Evolutionary conservation across 2,888 invertebrate genomes (phyloP).

Genomic region (Emmelina monodactyla): DNA sequence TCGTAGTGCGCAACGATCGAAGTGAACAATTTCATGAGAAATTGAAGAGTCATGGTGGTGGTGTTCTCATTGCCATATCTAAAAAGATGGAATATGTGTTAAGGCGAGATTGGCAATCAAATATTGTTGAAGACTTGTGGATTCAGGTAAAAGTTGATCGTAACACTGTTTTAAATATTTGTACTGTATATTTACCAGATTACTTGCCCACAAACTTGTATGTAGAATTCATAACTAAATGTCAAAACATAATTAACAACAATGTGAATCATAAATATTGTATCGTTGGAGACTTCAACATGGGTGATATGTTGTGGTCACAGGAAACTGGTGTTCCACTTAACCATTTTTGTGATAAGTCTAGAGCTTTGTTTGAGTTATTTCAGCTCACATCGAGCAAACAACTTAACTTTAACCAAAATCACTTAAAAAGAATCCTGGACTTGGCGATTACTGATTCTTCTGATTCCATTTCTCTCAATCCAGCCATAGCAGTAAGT

Average conservation of each 20-base stretch:
- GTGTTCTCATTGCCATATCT: conserved; percentile 1
- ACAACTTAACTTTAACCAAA: too few relatives aligned
- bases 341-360: too few relatives aligned
- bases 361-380: too few relatives aligned
- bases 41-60: not conserved
- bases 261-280: not conserved
- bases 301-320: too few relatives aligned
- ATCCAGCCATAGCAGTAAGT: too few relatives aligned
- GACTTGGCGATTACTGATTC: too few relatives aligned
- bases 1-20: too few relatives aligned
- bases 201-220: not conserved
- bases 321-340: too few relatives aligned
- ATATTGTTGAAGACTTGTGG: not conserved
- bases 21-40: too few relatives aligned
- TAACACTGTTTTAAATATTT: not conserved
- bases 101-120: not conserved
- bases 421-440: not conserved
- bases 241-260: not conserved
- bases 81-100: not conserved
- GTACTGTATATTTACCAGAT: not conserved
- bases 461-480: too few relatives aligned
- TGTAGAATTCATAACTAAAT: not conserved
- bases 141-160: not conserved
- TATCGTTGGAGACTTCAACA: not conserved
- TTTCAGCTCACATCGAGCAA: too few relatives aligned